Base-by-base conservation (phyloP, 1,140 invertebrate species). In the Drosophila nebulosa region DNA sequence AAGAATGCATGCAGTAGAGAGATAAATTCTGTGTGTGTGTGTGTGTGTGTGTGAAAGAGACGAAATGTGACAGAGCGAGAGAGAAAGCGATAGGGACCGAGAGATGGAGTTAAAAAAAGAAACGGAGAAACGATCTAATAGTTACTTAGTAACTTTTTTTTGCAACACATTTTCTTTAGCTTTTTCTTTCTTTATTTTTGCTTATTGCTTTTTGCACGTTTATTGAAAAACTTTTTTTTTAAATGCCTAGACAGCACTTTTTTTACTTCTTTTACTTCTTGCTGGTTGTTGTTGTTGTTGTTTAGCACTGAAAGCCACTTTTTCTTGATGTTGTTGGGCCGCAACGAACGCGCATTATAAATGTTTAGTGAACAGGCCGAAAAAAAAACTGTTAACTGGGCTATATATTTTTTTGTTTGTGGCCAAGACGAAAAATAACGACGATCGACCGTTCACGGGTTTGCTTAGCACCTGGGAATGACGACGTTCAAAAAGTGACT, bases 1-100 rank as follows among this genome's bases (percentile, higher is more conserved):
- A 80, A 66, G 78, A 75, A 79, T 79, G 72, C 77, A 80, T 51
- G 67, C 68, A 79, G 77, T 79, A 79, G 76, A 79, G 75, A 30
- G 59, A 26, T 65, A 53, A 24, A 62, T 51, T 9, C 30, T n/a
- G 27, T 30, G 10, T 30, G 27, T 30, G 27, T 26, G 4, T 9
- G 27, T 30, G 27, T 30, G 27, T 30, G 3, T 64, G 32, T 46
- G 16, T 21, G 16, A 9, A 32, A 59, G 14, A 21, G 58, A 21
- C 55, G 35, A 26, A 52, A 14, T 51, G 55, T 52, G 60, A 16
- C 55, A 52, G 36, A 61, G 27, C 53, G 51, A 50, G 14, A 7
- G 3, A 51, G 4, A n/a, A 26, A 42, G 51, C 22, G 26, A 60
- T 24, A n/a, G 5, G 26, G 24, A 12, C 18, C 32, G 30, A 52